Percentiles rank a stretch among this genome's conserved stretches.
Conservation (phyloP, 1,140 invertebrate genomes). For the Alviniconcha marisindica region DNA sequence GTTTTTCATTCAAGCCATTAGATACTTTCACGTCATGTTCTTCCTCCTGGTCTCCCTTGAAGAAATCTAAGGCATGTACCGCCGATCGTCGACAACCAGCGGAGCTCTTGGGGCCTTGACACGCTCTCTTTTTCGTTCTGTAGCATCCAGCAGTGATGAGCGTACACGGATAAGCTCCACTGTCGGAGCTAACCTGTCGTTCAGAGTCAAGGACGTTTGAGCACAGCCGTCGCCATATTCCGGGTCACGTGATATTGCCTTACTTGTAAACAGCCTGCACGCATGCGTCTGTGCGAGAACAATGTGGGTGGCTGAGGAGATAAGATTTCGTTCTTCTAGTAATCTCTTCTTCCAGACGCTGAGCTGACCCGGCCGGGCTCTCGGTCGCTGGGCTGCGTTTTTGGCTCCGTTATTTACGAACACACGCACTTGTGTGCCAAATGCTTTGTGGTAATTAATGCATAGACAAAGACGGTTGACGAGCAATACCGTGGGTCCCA, state of each 20-base stretch:
- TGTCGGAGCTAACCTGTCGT: neutral
- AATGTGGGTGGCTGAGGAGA: neutral
- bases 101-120: neutral
- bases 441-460: too few relatives aligned
- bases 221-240: constrained; percentile 26
- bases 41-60: too few relatives aligned
- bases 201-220: constrained; percentile 36
- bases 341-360: too few relatives aligned
- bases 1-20: too few relatives aligned
- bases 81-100: neutral
- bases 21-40: too few relatives aligned
- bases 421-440: too few relatives aligned
- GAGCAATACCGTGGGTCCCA: too few relatives aligned
- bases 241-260: constrained; percentile 27
- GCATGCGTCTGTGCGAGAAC: constrained; percentile 20
- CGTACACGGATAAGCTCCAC: neutral
- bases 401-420: too few relatives aligned
- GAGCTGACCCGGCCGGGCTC: too few relatives aligned
- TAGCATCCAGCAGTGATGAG: neutral
- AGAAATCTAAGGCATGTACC: neutral
- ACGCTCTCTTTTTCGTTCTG: neutral
- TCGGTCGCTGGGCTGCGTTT: too few relatives aligned
- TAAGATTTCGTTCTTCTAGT: too few relatives aligned
- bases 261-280: constrained; percentile 26
- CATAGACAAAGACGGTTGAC: too few relatives aligned